These are phyloP conservation scores for Rotaria sp. DNA, from an alignment of 2,888 invertebrate species.

Conservation along the genomic window DNA sequence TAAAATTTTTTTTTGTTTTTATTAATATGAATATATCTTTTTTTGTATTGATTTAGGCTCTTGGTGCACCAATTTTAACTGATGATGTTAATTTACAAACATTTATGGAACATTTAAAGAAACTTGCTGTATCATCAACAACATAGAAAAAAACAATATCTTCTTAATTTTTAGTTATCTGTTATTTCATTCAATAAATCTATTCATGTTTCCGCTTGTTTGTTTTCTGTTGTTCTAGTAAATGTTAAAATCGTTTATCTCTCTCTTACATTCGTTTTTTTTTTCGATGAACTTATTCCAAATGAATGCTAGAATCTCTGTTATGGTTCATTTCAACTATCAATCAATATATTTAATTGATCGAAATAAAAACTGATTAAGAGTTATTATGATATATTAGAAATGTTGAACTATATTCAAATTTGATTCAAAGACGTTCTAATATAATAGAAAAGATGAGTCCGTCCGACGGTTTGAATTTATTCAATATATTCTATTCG, in stretches of 20 bases:
- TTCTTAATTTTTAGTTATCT: not conserved
- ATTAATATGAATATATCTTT: not conserved
- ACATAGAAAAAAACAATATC: not conserved
- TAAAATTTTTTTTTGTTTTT: not conserved
- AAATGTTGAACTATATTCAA: no score
- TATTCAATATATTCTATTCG: no score
- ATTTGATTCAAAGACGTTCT: no score
- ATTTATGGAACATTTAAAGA: conserved; percentile 98
- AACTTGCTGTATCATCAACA: conserved; percentile 70
- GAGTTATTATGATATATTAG: no score
- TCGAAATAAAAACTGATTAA: no score
- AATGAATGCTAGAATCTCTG: not conserved
- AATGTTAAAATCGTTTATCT: not conserved
- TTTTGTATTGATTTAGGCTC: not conserved
- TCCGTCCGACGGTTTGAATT: no score
- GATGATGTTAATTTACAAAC: conserved; percentile 98
- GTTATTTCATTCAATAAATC: conserved; percentile 10
- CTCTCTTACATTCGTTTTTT: not conserved
- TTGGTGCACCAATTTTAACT: conserved; percentile 82
- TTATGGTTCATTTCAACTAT: not conserved
- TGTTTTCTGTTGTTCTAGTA: not conserved
- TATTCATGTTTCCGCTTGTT: not conserved
- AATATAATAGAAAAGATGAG: no score
- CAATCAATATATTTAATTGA: not conserved
- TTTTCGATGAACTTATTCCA: not conserved